phyloP scores from a whole-genome alignment of 2,888 invertebrate genomes.

The Eueremaeus valkanovi region DNA sequence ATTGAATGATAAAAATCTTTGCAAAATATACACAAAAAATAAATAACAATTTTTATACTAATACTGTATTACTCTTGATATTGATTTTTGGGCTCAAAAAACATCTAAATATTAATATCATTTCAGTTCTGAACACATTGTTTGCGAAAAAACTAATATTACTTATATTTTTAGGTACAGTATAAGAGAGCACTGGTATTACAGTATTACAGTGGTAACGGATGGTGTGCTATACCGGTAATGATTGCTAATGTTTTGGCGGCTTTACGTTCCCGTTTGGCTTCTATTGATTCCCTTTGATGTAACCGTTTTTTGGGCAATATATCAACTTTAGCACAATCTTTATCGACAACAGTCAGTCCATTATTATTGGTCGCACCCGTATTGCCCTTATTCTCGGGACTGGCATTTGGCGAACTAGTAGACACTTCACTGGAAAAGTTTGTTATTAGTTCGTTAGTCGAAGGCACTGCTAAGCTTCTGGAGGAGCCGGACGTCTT shows the following conservation, averaged over 20 bases:
- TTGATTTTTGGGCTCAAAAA: too few relatives aligned
- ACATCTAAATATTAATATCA: too few relatives aligned
- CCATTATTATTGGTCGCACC: conserved; percentile 32
- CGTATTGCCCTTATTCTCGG: too few relatives aligned
- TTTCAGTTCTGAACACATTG: too few relatives aligned
- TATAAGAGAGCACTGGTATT: too few relatives aligned
- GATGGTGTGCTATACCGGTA: conserved; percentile 46
- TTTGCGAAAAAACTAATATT: too few relatives aligned
- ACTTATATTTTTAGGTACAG: too few relatives aligned
- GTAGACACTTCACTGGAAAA: conserved; percentile 21
- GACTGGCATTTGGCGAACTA: conserved; percentile 15
- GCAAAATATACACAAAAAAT: too few relatives aligned
- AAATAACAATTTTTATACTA: too few relatives aligned
- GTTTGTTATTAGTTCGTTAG: not conserved
- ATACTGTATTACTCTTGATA: too few relatives aligned
- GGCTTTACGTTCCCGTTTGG: conserved; percentile 52
- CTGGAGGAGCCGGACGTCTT: not conserved
- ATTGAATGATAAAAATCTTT: too few relatives aligned
- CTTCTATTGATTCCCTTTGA: conserved; percentile 50
- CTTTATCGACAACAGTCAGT: not conserved
- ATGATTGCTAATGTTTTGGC: conserved; percentile 53
- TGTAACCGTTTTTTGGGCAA: conserved; percentile 22
- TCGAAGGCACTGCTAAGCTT: conserved; percentile 27
- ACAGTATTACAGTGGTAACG: too few relatives aligned
- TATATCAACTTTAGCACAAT: conserved; percentile 1